These are phyloP conservation scores for Melanaphis sacchari DNA, from an alignment of 1,140 invertebrate species.

Conservation along the genomic window DNA sequence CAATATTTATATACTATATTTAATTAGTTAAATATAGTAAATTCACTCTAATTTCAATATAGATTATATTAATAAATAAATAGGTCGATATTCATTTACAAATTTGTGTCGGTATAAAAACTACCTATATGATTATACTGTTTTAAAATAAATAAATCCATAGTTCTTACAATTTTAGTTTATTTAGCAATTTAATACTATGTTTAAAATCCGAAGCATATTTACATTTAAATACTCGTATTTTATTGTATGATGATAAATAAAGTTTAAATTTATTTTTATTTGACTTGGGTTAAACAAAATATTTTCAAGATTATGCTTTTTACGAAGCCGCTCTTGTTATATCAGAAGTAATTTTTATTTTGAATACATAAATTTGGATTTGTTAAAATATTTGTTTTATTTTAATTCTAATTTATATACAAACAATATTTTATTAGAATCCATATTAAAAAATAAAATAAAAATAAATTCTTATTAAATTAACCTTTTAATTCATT, in stretches of 20 bases:
- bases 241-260: neutral
- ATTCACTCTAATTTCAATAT: neutral
- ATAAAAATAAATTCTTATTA: no score
- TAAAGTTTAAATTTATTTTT: neutral
- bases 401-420: neutral
- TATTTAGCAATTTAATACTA: neutral
- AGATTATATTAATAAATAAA: neutral
- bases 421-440: neutral
- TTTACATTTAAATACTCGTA: neutral
- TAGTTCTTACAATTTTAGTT: neutral
- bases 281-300: neutral
- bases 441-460: neutral
- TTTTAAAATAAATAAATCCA: neutral
- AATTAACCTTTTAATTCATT: neutral
- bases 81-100: neutral
- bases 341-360: neutral
- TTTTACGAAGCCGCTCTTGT: neutral
- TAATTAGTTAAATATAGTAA: neutral
- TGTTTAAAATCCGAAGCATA: neutral
- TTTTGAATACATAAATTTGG: neutral
- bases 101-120: neutral
- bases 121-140: neutral
- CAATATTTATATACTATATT: neutral
- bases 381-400: neutral
- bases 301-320: neutral